phyloP scores from a whole-genome alignment of 2,888 invertebrate genomes.

The Mactromeris polynyma region DNA sequence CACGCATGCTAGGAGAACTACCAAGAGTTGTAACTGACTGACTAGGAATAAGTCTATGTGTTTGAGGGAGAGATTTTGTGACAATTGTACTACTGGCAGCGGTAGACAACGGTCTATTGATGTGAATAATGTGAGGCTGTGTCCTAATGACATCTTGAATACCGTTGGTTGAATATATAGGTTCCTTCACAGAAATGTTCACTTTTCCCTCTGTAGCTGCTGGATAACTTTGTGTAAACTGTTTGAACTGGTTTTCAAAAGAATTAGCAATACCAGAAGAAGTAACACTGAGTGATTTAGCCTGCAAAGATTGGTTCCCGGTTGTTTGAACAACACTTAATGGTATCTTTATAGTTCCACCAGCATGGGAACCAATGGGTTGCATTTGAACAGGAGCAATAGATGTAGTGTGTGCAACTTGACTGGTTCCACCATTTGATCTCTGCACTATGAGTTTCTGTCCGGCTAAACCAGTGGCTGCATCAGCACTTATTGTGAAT shows the following conservation, averaged over 20 bases:
- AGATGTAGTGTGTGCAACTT: slow-evolving; percentile 47
- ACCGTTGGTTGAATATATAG: slow-evolving; percentile 4
- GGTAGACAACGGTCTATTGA: slow-evolving; percentile 49
- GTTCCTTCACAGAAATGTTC: slow-evolving; percentile 26
- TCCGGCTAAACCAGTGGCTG: slow-evolving; percentile 44
- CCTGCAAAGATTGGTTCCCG: not conserved
- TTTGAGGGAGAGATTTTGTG: slow-evolving; percentile 29
- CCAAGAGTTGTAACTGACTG: slow-evolving; percentile 35
- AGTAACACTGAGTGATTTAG: slow-evolving; percentile 26
- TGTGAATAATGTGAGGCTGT: slow-evolving; percentile 59
- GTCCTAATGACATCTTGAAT: slow-evolving; percentile 35
- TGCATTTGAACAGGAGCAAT: slow-evolving; percentile 34
- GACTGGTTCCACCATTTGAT: slow-evolving; percentile 50
- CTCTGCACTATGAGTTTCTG: slow-evolving; percentile 68
- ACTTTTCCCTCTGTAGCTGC: slow-evolving; percentile 22
- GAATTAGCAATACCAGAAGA: slow-evolving; percentile 29
- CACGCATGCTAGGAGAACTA: slow-evolving; percentile 56
- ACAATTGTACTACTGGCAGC: slow-evolving; percentile 9
- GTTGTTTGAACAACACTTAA: slow-evolving; percentile 45
- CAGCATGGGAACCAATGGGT: slow-evolving; percentile 42
- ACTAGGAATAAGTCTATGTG: slow-evolving; percentile 44
- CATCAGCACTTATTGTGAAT: slow-evolving; percentile 58
- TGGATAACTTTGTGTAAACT: slow-evolving; percentile 46
- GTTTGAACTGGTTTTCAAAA: slow-evolving; percentile 61
- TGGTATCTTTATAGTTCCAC: slow-evolving; percentile 37